Percentiles rank a stretch among this genome's conserved stretches.
Evolutionary conservation across 2,113 vertebrate species (phyloP).

Genomic region (Phylloscopus trochilus): DNA sequence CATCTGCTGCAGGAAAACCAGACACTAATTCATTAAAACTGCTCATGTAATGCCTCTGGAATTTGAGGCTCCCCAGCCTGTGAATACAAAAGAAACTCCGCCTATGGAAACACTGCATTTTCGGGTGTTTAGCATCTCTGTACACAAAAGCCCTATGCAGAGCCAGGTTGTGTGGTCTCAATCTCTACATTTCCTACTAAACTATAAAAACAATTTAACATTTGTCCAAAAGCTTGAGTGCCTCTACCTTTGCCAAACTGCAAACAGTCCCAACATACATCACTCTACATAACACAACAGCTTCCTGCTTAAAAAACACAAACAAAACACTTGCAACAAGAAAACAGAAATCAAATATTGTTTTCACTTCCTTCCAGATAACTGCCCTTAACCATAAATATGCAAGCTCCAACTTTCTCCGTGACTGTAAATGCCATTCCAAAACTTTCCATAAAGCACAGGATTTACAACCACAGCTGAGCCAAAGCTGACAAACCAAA

Average conservation of each 20-base stretch:
- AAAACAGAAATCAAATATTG: not conserved
- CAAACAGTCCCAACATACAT: not conserved
- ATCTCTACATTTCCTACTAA: conserved; percentile 6
- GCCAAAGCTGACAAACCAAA: not conserved
- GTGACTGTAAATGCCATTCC: not conserved
- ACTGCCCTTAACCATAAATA: not conserved
- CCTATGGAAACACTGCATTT: conserved; percentile 70
- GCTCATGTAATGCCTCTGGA: conserved; percentile 77
- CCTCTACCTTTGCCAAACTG: not conserved
- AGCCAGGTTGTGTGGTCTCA: conserved; percentile 59
- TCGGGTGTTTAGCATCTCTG: conserved; percentile 62
- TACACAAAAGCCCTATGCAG: conserved; percentile 40
- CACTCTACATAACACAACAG: not conserved
- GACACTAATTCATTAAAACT: conserved; percentile 75
- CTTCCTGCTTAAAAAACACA: conserved; percentile 22
- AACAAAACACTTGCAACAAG: not conserved
- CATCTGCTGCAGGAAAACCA: conserved; percentile 75
- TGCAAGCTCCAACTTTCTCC: not conserved
- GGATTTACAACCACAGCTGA: not conserved
- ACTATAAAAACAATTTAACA: conserved; percentile 32
- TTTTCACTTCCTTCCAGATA: not conserved
- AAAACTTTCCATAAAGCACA: not conserved
- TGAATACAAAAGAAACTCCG: conserved; percentile 70
- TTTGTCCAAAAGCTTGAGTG: not conserved
- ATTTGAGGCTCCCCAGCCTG: conserved; percentile 71